A percentile compares a stretch with the other conserved stretches of the same genome.
These are phyloP conservation scores for Metridium senile DNA, from an alignment of 92 coral and sea anemone species.

Conservation along the genomic window DNA sequence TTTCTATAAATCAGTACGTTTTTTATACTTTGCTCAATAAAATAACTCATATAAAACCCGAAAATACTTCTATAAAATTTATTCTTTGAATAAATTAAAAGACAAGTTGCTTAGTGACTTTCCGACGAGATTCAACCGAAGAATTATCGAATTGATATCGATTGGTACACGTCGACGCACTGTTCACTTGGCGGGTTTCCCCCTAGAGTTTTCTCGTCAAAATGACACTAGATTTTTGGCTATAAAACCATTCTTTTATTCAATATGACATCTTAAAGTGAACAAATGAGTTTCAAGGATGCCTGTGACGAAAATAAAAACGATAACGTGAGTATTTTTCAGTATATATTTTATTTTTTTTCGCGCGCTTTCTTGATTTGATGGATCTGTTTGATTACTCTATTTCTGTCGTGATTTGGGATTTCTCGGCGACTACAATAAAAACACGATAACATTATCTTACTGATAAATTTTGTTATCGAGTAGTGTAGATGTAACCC, in stretches of 20 bases:
- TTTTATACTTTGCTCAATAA: not conserved
- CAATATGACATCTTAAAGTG: not conserved
- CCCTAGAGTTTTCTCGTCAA: not conserved
- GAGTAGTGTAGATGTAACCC: not conserved
- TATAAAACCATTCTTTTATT: not conserved
- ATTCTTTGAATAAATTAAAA: too few relatives aligned
- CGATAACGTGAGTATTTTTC: constrained; percentile 1
- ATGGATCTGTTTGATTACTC: not conserved
- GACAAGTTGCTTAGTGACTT: too few relatives aligned
- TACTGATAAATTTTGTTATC: too few relatives aligned
- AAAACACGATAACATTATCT: too few relatives aligned
- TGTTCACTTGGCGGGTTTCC: constrained; percentile 22
- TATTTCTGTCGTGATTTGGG: not conserved
- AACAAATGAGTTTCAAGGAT: constrained; percentile 16
- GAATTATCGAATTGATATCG: not conserved
- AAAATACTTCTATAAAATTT: too few relatives aligned
- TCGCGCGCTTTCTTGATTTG: not conserved
- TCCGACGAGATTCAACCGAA: not conserved
- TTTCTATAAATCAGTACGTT: not conserved
- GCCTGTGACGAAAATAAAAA: constrained; percentile 1
- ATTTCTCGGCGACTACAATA: too few relatives aligned
- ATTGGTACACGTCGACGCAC: not conserved
- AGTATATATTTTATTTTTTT: not conserved
- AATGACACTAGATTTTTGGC: not conserved
- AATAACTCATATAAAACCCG: too few relatives aligned